Base-by-base conservation (phyloP, 2,113 vertebrate species). In the Platichthys stellatus region DNA sequence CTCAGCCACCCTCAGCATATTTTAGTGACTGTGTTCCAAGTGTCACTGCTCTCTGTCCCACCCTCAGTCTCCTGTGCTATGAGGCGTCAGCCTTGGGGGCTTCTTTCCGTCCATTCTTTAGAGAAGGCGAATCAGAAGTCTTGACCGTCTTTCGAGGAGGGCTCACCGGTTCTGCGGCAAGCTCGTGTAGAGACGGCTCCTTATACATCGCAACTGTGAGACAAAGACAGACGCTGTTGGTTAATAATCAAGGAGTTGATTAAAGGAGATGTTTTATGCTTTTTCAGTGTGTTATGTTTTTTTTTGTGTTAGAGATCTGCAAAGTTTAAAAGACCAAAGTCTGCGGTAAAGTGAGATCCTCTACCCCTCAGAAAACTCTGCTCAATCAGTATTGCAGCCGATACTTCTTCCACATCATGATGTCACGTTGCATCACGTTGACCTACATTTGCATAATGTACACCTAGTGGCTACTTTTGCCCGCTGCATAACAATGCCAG, bases 161-260 rank as follows among this genome's bases (percentile, higher is more conserved):
- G 84, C 94, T 93, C 63, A 94, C 90, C 0, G 91, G 94, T 74
- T 96, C 95, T 1, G 61, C 61, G 17, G 89, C 85, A 11, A 96
- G 93, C 83, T 94, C 94, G 56, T 97, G 96, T 43, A 97, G 90
- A 14, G 96, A 96, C 17, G 96, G 96, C 82, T 97, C 96, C 82
- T 95, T 96, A 77, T 97, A 97, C 95, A 97, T 95, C 5, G 94
- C 94, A 70, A 95, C 94, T 95, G 85, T 62, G 63, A 45, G 59
- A 82, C 66, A 85, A 79, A 87, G 62, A 78, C 18, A 76, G 31
- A 79, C 56, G 65, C 17, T 62, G 53, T 15, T 51, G 60, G 28
- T 85, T 77, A 73, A 49, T 57, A 56, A 73, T 65, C 62, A 65
- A 43, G 5, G n/a, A 6, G 28, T 11, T 47, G 21, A 65, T 64